Percentiles rank a stretch among this genome's conserved stretches.
phyloP scores from a whole-genome alignment of 2,888 invertebrate species.

The Agriopis aurantiaria region DNA sequence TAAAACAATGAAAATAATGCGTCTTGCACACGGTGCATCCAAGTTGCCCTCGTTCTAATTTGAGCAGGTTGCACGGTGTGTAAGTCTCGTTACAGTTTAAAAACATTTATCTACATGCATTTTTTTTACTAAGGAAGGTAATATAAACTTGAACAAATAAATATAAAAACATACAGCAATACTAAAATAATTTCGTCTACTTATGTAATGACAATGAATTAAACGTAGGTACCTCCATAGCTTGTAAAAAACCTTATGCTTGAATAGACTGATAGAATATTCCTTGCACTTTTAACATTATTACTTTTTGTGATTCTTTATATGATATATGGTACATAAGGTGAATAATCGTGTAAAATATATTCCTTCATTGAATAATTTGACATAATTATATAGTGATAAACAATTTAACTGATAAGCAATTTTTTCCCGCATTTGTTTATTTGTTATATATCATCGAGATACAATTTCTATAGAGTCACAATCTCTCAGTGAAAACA shows the following conservation, averaged over 20 bases:
- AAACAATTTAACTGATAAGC: not conserved
- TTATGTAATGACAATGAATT: too few relatives aligned
- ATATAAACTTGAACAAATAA: slow-evolving; percentile 3
- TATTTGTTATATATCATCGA: not conserved
- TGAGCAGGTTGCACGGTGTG: too few relatives aligned
- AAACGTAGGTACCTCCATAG: too few relatives aligned
- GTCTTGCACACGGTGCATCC: too few relatives aligned
- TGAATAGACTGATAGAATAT: too few relatives aligned
- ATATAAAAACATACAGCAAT: too few relatives aligned
- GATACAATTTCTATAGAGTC: too few relatives aligned
- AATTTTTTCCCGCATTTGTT: not conserved
- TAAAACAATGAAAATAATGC: slow-evolving; percentile 45
- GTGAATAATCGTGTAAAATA: not conserved
- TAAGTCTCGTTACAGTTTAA: slow-evolving; percentile 40
- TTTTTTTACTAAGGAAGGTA: slow-evolving; percentile 19
- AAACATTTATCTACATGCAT: slow-evolving; percentile 46
- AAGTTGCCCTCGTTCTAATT: too few relatives aligned
- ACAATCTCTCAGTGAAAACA: too few relatives aligned
- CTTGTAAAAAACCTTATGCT: too few relatives aligned
- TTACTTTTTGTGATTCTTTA: not conserved
- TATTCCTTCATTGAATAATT: not conserved
- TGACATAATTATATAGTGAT: too few relatives aligned
- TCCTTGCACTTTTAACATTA: not conserved
- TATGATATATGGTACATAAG: not conserved
- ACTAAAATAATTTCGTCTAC: too few relatives aligned